Conservation (phyloP, 2,113 vertebrate genomes). For the Xerus inauris region DNA sequence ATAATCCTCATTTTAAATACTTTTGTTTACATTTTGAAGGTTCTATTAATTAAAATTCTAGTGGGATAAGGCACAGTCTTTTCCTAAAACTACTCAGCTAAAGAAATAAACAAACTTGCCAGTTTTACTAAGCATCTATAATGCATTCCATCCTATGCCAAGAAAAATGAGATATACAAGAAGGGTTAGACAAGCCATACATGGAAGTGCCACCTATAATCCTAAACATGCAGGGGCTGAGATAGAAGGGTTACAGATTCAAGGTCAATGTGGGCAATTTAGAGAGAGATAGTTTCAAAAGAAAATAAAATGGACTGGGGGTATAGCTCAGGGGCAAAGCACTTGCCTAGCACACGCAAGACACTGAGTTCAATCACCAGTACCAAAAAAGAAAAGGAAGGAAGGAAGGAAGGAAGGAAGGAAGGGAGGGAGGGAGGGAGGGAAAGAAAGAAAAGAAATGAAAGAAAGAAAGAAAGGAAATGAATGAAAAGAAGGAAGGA, state of each 20-base stretch:
- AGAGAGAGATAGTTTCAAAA: not conserved
- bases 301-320: not conserved
- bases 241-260: not conserved
- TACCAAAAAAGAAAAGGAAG: not conserved
- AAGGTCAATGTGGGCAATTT: not conserved
- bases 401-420: too few species aligned
- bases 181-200: not conserved
- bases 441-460: too few species aligned
- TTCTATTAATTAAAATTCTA: not conserved
- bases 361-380: not conserved
- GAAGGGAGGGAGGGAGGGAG: too few species aligned
- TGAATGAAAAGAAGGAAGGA: not conserved
- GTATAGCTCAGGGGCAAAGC: not conserved
- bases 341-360: not conserved
- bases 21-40: not conserved
- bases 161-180: not conserved
- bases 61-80: not conserved
- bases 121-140: not conserved
- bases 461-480: too few species aligned
- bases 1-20: not conserved
- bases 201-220: not conserved
- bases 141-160: not conserved
- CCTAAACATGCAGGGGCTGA: not conserved
- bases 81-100: not conserved
- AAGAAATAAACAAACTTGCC: not conserved